Evolutionary conservation across 2,113 vertebrate genomes (phyloP).

Genomic region (Centropristis striata): DNA sequence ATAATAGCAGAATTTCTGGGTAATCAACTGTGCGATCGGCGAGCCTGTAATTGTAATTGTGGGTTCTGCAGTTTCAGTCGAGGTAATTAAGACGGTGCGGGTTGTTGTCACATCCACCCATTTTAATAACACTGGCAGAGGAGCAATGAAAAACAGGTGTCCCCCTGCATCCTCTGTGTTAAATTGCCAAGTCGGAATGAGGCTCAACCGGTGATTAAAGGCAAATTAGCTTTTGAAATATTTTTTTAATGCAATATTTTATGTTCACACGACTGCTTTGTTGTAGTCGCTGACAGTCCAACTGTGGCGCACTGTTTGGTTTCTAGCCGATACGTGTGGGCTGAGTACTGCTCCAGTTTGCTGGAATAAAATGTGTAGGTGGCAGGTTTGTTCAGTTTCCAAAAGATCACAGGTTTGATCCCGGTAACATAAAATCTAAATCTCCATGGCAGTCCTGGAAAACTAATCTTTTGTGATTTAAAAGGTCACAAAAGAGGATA

Average conservation of each 20-base stretch:
- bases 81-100: conserved; percentile 62
- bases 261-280: conserved; percentile 37
- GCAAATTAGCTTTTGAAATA: conserved; percentile 63
- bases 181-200: conserved; percentile 54
- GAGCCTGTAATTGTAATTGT: conserved; percentile 66
- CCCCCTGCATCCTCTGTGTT: conserved; percentile 46
- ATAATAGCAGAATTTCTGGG: conserved; percentile 26
- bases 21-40: conserved; percentile 45
- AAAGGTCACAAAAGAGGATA: conserved; percentile 14
- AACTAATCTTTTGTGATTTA: background rate
- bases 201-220: conserved; percentile 59
- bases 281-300: conserved; percentile 33
- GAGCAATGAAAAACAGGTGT: conserved; percentile 57
- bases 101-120: conserved; percentile 44
- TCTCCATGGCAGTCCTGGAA: background rate
- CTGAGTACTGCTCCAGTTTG: background rate
- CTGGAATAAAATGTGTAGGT: conserved; percentile 11
- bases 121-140: conserved; percentile 62
- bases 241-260: conserved; percentile 17
- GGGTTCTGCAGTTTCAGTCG: conserved; percentile 48
- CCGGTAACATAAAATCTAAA: background rate
- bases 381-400: background rate
- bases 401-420: conserved; percentile 27
- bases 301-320: background rate
- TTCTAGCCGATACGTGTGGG: background rate